Evolutionary conservation across 1,140 invertebrate species (phyloP).

Genomic region (Drosophila ohnishii): DNA sequence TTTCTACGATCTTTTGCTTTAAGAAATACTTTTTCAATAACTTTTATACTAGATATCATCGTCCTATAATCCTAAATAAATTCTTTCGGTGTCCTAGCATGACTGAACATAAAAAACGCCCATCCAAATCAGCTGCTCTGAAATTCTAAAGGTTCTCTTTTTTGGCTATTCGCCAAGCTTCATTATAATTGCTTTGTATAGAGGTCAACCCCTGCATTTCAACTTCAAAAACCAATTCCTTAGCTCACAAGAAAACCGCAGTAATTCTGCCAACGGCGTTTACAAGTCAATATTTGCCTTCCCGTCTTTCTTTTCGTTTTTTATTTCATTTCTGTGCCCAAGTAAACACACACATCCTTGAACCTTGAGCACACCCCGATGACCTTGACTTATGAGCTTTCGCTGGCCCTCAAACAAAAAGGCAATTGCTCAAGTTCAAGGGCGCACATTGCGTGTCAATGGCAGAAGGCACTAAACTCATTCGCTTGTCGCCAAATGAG

Average conservation of each 20-base stretch:
- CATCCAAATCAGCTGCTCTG: not conserved
- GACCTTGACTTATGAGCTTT: slow-evolving; percentile 45
- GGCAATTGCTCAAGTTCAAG: slow-evolving; percentile 47
- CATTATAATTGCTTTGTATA: slow-evolving; percentile 19
- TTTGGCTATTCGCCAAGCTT: slow-evolving; percentile 1
- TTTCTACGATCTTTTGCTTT: no score
- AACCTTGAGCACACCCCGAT: slow-evolving; percentile 24
- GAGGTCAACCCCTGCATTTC: not conserved
- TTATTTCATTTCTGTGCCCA: not conserved
- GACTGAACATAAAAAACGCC: slow-evolving; percentile 3
- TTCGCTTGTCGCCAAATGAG: slow-evolving; percentile 18
- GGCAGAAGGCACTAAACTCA: slow-evolving; percentile 5
- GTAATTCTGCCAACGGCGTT: not conserved
- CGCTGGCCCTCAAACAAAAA: slow-evolving; percentile 7
- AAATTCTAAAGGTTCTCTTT: slow-evolving; percentile 1
- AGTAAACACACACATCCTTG: slow-evolving; percentile 23
- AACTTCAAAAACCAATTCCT: slow-evolving; percentile 10
- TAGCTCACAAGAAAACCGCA: slow-evolving; percentile 2
- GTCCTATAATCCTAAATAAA: not conserved
- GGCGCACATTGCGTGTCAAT: slow-evolving; percentile 34
- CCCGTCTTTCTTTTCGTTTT: not conserved
- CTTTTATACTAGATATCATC: not conserved
- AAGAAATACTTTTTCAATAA: not conserved
- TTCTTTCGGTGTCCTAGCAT: not conserved
- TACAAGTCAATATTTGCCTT: not conserved